Evolutionary conservation across 2,888 invertebrate species (phyloP).

Genomic region (Syrista parreyssii): DNA sequence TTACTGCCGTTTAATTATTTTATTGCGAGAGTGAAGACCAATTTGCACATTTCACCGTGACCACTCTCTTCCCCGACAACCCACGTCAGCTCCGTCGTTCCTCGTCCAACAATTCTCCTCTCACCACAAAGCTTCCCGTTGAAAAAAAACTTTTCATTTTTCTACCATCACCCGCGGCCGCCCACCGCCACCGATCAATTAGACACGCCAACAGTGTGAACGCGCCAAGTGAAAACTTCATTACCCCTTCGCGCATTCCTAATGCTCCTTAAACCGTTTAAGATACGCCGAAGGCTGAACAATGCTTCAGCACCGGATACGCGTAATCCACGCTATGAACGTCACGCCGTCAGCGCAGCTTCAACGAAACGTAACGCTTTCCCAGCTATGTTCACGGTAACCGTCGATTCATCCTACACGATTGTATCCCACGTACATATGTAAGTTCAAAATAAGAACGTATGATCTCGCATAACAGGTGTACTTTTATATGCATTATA

Average conservation of each 20-base stretch:
- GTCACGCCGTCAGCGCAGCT: neutral
- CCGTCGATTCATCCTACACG: slow-evolving; percentile 7
- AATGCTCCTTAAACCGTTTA: neutral
- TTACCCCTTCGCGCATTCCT: slow-evolving; percentile 23
- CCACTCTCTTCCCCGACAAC: neutral
- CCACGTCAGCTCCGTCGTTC: neutral
- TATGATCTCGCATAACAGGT: neutral
- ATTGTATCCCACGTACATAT: neutral
- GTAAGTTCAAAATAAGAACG: neutral
- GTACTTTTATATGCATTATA: neutral
- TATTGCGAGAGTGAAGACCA: slow-evolving; percentile 16
- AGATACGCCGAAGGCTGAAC: neutral
- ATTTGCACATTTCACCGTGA: slow-evolving; percentile 18
- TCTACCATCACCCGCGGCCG: neutral
- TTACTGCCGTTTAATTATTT: slow-evolving; percentile 18
- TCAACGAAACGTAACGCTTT: slow-evolving; percentile 4
- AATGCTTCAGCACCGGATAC: slow-evolving; percentile 10
- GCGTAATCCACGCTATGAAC: slow-evolving; percentile 8
- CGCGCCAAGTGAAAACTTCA: slow-evolving; percentile 33
- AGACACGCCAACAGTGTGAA: slow-evolving; percentile 28
- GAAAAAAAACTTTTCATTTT: slow-evolving; percentile 3
- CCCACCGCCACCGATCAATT: slow-evolving; percentile 24
- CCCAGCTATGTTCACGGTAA: slow-evolving; percentile 17
- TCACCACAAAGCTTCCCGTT: neutral
- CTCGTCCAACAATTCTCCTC: neutral